Base-by-base conservation (phyloP, 2,113 vertebrate genomes). In the Danionella cerebrum region DNA sequence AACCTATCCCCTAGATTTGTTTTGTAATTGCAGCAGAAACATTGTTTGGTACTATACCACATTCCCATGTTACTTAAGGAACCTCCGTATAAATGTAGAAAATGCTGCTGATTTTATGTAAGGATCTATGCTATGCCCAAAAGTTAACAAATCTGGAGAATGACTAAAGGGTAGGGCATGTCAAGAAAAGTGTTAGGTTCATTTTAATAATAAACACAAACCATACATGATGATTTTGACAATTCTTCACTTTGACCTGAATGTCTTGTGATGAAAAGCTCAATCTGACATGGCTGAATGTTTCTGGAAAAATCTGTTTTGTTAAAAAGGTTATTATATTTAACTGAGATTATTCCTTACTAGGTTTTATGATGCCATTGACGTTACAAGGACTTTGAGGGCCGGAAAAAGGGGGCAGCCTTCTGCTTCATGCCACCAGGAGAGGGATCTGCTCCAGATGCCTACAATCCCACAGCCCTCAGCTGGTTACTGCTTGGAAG, bases 381-480 rank as follows among this genome's bases (percentile, higher is more conserved):
- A n/a, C n/a, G n/a, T n/a, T n/a, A n/a, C 88, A 95, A 97, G 94
- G 91, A 90, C 72, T 98, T n/a, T n/a, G 96, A 98, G 1, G 95
- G 98, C 67, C 95, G 91, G 60, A 90, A 94, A 11, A 98, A 97
- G 53, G 93, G 67, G 93, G 94, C 35, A 98, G 97, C 51, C 94
- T 90, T 0, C 85, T 97, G 69, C 84, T 98, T 69, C 97, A 98
- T 98, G 65, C 95, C 95, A 0, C 94, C 95, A 0, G 95, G 95
- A 66, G 96, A 98, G 0, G 96, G n/a, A 95, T 1, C 83, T 97
- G 58, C 87, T 98, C 11, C 95, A 98, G 74, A 98, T 98, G 96
- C 98, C 98, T 79, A 93, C 96, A 72, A 98, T 98, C 79, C 95
- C 98, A 70, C 84, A 98, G 79, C 95, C 95, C 7, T 98, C 96